These are phyloP conservation scores for Sitobion miscanthi DNA, from an alignment of 1,140 invertebrate genomes.

Conservation along the genomic window DNA sequence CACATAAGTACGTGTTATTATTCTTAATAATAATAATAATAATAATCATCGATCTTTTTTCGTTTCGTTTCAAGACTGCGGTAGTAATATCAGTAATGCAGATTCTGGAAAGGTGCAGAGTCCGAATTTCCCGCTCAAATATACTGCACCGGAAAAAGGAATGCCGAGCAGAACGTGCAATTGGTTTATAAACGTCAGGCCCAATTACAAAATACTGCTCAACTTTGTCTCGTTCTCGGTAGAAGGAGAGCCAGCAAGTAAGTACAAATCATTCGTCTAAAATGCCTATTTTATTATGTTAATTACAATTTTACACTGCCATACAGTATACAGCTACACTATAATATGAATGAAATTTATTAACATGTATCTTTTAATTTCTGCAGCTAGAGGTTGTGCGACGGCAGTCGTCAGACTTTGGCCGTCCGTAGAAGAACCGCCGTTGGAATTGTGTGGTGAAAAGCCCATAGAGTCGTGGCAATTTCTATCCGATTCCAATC, in stretches of 20 bases:
- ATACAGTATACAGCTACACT: too few relatives aligned
- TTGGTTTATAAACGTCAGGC: slow-evolving; percentile 86
- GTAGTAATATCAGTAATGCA: slow-evolving; percentile 83
- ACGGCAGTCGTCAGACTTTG: slow-evolving; percentile 88
- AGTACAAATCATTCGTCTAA: slow-evolving; percentile 59
- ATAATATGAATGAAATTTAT: background rate
- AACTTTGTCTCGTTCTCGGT: slow-evolving; percentile 87
- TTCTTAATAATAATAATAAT: background rate
- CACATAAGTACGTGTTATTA: background rate
- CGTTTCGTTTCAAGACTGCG: slow-evolving; percentile 73
- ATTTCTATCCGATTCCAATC: slow-evolving; percentile 83
- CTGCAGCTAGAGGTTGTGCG: slow-evolving; percentile 82
- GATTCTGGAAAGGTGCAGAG: slow-evolving; percentile 78
- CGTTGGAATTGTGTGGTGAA: slow-evolving; percentile 88
- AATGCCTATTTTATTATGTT: background rate
- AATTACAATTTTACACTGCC: background rate
- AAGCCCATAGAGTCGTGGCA: slow-evolving; percentile 78
- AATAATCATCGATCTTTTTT: slow-evolving; percentile 35
- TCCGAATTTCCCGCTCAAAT: slow-evolving; percentile 86
- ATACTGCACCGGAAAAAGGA: slow-evolving; percentile 77
- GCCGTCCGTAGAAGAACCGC: slow-evolving; percentile 76
- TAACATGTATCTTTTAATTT: background rate
- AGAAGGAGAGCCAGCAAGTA: slow-evolving; percentile 85
- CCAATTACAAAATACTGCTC: slow-evolving; percentile 81
- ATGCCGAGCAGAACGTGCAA: slow-evolving; percentile 85